Percentiles rank a stretch among this genome's conserved stretches.
Evolutionary conservation across 2,113 vertebrate genomes (phyloP).

Genomic region (Melanocharis versteri): DNA sequence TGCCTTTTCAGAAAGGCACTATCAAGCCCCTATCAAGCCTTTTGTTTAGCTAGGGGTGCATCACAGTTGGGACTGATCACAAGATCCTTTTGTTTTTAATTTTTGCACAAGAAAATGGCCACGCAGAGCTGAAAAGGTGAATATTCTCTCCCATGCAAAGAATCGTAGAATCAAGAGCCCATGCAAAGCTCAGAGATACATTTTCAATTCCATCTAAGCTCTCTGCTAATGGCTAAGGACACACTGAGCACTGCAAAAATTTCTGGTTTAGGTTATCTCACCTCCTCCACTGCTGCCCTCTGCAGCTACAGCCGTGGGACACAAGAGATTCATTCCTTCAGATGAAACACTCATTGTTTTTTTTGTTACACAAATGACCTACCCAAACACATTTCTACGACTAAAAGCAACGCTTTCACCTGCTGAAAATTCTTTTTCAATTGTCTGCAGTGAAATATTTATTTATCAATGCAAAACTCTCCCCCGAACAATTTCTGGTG

Average conservation of each 20-base stretch:
- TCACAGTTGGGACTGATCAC: not conserved
- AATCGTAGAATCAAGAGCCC: not conserved
- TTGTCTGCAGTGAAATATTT: not conserved
- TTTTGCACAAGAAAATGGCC: not conserved
- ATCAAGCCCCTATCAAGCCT: not conserved
- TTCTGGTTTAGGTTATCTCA: not conserved
- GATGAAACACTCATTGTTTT: rapidly evolving
- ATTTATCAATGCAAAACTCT: not conserved
- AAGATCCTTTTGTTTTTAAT: not conserved
- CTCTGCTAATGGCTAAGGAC: not conserved
- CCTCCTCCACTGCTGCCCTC: not conserved
- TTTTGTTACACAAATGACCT: not conserved
- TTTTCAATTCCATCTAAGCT: not conserved
- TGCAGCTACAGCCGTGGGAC: not conserved
- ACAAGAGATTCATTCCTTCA: not conserved
- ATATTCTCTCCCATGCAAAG: not conserved
- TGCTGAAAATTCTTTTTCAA: not conserved
- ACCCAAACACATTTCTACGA: not conserved
- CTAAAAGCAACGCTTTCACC: not conserved
- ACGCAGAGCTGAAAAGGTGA: not conserved
- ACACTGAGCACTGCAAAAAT: not conserved
- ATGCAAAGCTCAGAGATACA: not conserved
- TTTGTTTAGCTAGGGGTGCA: not conserved
- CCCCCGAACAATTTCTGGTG: not conserved
- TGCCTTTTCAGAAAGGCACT: not conserved